Base-by-base conservation (phyloP, 2,797 vertebrate species). In the Eospalax fontanierii region DNA sequence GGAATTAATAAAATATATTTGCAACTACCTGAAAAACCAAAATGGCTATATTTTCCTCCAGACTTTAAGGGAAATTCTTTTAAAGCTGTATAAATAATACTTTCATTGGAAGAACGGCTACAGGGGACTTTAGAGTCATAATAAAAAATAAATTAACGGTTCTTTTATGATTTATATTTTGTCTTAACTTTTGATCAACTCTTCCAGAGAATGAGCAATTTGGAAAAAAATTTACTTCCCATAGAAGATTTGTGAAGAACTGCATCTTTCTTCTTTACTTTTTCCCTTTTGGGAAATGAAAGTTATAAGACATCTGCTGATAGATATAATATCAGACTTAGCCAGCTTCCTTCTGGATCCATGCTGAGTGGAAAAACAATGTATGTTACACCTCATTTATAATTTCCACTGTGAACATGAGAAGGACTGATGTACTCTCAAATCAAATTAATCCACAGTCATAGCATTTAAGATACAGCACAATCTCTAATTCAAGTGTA, bases 401-500 rank as follows among this genome's bases (percentile, higher is more conserved):
- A 93, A 95, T 96, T 97, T 97, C 90, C 50, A 95, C 95, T 87
- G 94, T 85, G 90, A 92, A 87, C 85, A 90, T 66, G 83, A 96
- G 94, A 94, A 97, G 89, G 89, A 89, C 93, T 79, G 82, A 82
- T 80, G 80, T 86, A 74, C 94, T 94, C 90, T 94, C 97, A 98
- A 97, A 97, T 97, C 93, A 97, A 97, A 97, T 38, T 96, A 98
- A 97, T 97, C 93, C 90, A 90, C 40, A 87, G 83, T 59, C 93
- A 96, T 38, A 85, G 90, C 95, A 96, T 97, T 97, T 97, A 97
- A 95, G 96, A 96, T 96, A 97, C 80, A 95, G 90, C 82, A 94
- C 90, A 98, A 98, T 94, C 95, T 94, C 94, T 95, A 97, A 97
- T 97, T 98, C 96, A 97, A 98, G 97, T 93, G 97, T 97, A 95